phyloP scores from a whole-genome alignment of 2,888 invertebrate genomes.

The Drosophila nigricruria region DNA sequence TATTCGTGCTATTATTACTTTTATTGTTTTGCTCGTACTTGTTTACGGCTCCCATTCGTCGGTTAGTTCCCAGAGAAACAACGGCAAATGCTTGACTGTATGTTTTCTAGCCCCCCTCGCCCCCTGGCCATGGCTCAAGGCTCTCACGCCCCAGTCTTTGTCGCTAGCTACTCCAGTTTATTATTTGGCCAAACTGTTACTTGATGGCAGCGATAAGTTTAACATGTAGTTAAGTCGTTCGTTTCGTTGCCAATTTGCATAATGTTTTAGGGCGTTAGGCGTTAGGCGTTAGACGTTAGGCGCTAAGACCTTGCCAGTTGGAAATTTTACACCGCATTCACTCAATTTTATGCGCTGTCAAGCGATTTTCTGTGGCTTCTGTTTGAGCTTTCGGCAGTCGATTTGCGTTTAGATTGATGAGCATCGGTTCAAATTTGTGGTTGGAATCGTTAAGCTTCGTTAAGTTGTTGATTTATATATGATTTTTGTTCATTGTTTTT shows the following conservation, averaged over 20 bases:
- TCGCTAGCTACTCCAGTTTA: slow-evolving; percentile 57
- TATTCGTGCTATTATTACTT: slow-evolving; percentile 35
- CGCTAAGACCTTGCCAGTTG: slow-evolving; percentile 18
- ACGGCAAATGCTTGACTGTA: slow-evolving; percentile 17
- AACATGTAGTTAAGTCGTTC: slow-evolving; percentile 64
- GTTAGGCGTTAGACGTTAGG: slow-evolving; percentile 27
- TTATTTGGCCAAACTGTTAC: slow-evolving; percentile 63
- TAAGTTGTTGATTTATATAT: slow-evolving; percentile 28
- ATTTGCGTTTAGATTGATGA: slow-evolving; percentile 33
- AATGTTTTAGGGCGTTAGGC: slow-evolving; percentile 43
- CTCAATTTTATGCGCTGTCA: slow-evolving; percentile 28
- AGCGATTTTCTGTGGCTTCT: slow-evolving; percentile 29
- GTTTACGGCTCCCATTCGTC: slow-evolving; percentile 26
- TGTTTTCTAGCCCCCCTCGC: neutral
- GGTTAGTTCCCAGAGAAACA: slow-evolving; percentile 17
- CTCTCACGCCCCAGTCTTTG: slow-evolving; percentile 56
- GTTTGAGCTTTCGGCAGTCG: slow-evolving; percentile 20
- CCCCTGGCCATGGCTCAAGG: neutral
- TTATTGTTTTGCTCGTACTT: slow-evolving; percentile 30
- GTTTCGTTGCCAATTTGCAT: slow-evolving; percentile 68
- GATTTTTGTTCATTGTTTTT: neutral
- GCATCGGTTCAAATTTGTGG: slow-evolving; percentile 17
- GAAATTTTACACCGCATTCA: slow-evolving; percentile 46
- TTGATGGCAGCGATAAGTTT: slow-evolving; percentile 61
- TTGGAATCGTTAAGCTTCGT: slow-evolving; percentile 32